phyloP scores from a whole-genome alignment of 2,113 vertebrate species.

The Corynorhinus townsendii region DNA sequence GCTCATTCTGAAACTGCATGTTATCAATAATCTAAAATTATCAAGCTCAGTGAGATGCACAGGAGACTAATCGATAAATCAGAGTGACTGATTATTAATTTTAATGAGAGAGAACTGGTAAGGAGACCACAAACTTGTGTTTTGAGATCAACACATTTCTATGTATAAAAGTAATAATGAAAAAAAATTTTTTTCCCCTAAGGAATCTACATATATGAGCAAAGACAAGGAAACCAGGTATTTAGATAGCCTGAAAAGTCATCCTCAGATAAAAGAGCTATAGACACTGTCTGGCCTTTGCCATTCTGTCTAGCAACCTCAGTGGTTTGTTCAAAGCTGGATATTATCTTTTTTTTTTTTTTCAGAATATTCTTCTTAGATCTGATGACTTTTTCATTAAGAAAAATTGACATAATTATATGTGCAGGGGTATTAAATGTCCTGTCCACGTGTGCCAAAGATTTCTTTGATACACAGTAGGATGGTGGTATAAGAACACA shows the following conservation, averaged over 20 bases:
- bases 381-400: neutral
- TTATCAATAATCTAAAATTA: neutral
- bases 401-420: neutral
- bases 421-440: neutral
- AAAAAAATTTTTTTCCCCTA: neutral
- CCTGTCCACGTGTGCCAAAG: neutral
- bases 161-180: neutral
- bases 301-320: neutral
- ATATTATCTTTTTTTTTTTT: neutral
- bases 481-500: neutral
- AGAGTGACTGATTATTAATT: neutral
- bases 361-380: neutral
- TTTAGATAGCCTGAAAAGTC: neutral
- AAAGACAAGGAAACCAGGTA: neutral
- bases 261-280: neutral
- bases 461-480: neutral
- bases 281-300: neutral
- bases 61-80: neutral
- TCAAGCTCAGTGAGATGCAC: neutral
- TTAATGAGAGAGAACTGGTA: neutral
- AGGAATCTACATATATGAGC: neutral
- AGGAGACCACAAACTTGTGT: neutral
- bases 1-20: neutral
- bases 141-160: neutral
- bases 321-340: neutral